A percentile compares a stretch with the other conserved stretches of the same genome.
Conservation (phyloP, 2,797 vertebrate species). For the Amphiprion clarkii region DNA sequence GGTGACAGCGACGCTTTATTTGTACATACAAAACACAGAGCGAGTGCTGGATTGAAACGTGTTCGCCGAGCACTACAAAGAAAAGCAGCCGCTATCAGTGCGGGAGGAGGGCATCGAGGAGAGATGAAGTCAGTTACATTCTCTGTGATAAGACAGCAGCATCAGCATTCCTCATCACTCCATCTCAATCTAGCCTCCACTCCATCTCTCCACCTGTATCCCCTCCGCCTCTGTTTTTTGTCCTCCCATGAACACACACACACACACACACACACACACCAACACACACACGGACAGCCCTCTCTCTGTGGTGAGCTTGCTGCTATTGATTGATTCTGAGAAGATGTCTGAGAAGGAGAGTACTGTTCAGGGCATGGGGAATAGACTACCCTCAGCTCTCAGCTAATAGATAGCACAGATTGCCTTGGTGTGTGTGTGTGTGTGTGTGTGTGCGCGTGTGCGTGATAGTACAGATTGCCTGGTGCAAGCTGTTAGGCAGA, state of each 20-base stretch:
- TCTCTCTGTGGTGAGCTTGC: constrained; percentile 53
- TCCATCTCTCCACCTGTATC: constrained; percentile 36
- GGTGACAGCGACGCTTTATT: neutral
- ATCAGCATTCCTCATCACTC: constrained; percentile 45
- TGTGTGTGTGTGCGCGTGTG: constrained; percentile 45
- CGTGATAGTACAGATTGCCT: constrained; percentile 65
- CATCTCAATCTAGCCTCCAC: constrained; percentile 40
- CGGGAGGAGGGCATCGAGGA: neutral
- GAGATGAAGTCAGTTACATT: constrained; percentile 21
- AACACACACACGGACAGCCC: constrained; percentile 14
- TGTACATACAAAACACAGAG: constrained; percentile 4
- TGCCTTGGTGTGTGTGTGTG: constrained; percentile 44
- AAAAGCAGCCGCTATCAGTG: neutral
- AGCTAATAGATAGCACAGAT: constrained; percentile 73
- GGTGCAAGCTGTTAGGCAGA: constrained; percentile 68
- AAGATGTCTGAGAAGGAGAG: constrained; percentile 74
- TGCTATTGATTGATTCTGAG: constrained; percentile 84
- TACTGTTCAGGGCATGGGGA: constrained; percentile 68
- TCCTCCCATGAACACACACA: neutral
- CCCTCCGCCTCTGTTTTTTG: constrained; percentile 12
- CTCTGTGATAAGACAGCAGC: constrained; percentile 37
- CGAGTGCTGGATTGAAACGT: constrained; percentile 1
- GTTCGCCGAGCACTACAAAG: neutral
- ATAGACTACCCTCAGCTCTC: constrained; percentile 66
- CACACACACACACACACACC: constrained; percentile 14